Conservation (phyloP, 2,797 vertebrate species). For the Acomys russatus region DNA sequence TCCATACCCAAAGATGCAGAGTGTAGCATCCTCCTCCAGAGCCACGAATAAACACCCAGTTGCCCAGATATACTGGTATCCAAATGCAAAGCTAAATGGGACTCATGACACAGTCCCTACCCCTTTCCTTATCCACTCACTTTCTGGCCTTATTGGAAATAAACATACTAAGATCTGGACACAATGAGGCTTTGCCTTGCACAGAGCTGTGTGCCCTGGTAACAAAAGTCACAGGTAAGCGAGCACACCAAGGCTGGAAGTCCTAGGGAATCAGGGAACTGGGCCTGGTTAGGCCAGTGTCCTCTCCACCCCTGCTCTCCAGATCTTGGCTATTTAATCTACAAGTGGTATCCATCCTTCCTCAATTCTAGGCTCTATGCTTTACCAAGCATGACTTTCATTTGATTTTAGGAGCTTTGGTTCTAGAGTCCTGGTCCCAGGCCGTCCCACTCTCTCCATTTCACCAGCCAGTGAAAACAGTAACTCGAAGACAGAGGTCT, state of each 20-base stretch:
- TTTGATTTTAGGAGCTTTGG: neutral
- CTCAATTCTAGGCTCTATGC: neutral
- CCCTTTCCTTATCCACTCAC: neutral
- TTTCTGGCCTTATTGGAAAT: neutral
- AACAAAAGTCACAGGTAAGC: neutral
- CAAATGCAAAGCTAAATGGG: neutral
- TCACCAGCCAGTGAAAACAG: neutral
- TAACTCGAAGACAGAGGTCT: conserved; percentile 35
- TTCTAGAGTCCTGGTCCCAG: neutral
- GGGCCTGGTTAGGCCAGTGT: neutral
- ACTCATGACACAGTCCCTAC: too few species aligned
- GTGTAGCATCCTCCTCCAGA: neutral
- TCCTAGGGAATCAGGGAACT: neutral
- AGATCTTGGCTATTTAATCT: neutral
- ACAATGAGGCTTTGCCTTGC: neutral
- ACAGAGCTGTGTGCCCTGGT: neutral
- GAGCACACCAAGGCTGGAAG: neutral
- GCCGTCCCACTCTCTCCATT: neutral
- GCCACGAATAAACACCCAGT: neutral
- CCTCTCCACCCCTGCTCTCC: neutral
- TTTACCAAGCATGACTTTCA: neutral
- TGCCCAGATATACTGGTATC: neutral
- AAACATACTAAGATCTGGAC: neutral
- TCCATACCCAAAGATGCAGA: neutral
- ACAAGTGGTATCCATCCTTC: neutral